Conservation (phyloP, 2,113 vertebrate species). For the Danio rerio region GRCz12tu NC_133196.1:12055501-12056000, state of each 20-base stretch:
- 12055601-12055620: constrained; percentile 71
- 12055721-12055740: constrained; percentile 80
- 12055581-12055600: constrained; percentile 66
- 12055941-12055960: constrained; percentile 30
- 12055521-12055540: constrained; percentile 75
- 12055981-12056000: not conserved
- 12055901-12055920: constrained; percentile 30
- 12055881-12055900: constrained; percentile 43
- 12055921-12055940: constrained; percentile 17
- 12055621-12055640: constrained; percentile 82
- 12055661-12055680: constrained; percentile 75
- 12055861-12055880: constrained; percentile 37
- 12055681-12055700: constrained; percentile 79
- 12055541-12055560: constrained; percentile 67
- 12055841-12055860: constrained; percentile 71
- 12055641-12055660: constrained; percentile 63
- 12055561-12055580: constrained; percentile 81
- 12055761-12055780: constrained; percentile 78
- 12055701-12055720: constrained; percentile 76
- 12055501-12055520: constrained; percentile 78
- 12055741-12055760: constrained; percentile 72
- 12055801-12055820: constrained; percentile 71
- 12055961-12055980: not conserved
- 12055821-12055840: constrained; percentile 68
- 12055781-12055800: constrained; percentile 76